These are phyloP conservation scores for Cetoscarus ocellatus DNA, from an alignment of 2,797 vertebrate genomes.

Conservation along the genomic window DNA sequence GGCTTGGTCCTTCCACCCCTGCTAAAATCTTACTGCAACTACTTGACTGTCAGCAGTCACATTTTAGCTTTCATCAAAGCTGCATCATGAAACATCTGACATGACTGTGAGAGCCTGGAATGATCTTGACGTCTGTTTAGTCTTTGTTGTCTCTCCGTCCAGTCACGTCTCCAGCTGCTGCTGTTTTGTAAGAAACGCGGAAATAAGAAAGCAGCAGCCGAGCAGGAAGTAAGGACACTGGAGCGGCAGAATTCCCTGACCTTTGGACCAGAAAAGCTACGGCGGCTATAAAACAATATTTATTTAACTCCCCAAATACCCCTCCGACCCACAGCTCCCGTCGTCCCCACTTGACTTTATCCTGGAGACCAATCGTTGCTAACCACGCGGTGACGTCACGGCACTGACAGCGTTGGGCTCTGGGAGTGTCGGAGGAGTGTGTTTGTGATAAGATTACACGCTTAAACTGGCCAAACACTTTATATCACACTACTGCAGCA, in stretches of 20 bases:
- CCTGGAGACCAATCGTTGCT: constrained; percentile 36
- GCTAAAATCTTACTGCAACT: too few relatives aligned
- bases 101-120: background rate
- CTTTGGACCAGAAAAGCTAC: constrained; percentile 7
- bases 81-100: too few relatives aligned
- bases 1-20: too few relatives aligned
- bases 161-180: constrained; percentile 15
- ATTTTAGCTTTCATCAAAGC: too few relatives aligned
- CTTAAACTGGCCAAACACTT: constrained; percentile 1
- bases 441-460: constrained; percentile 57
- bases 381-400: constrained; percentile 28
- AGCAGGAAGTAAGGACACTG: background rate
- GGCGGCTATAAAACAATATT: background rate
- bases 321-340: background rate
- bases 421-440: constrained; percentile 44
- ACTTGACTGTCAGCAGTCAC: too few relatives aligned
- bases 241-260: background rate
- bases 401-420: background rate
- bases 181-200: constrained; percentile 6
- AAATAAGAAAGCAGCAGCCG: background rate
- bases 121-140: constrained; percentile 29
- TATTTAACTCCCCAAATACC: background rate
- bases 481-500: constrained; percentile 39
- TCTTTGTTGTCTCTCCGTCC: constrained; percentile 18
- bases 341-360: background rate